Base-by-base conservation (phyloP, 2,888 invertebrate species). In the Eulithis testata region DNA sequence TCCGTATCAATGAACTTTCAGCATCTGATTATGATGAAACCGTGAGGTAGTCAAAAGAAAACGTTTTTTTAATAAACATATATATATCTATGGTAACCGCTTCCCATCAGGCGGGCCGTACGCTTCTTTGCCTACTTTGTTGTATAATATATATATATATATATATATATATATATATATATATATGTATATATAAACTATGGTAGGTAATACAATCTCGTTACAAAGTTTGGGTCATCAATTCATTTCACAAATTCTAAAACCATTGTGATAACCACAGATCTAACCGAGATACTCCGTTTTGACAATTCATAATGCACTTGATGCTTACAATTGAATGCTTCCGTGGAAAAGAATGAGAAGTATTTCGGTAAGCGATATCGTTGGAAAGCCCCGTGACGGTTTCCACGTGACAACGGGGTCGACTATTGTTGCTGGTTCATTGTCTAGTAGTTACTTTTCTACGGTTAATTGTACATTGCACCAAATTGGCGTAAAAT, bases 371-470 rank as follows among this genome's bases (percentile, higher is more conserved):
- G 73, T 81, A 78, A 79, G 81, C 79, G 84, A 88, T 86, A 85
- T 84, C 82, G 83, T 83, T 89, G 88, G 91, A 91, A 91, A 91
- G 91, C 85, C 73, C 66, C 79, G 91, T 90, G 86, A 91, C 83
- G 85, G 91, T 92, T 92, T 91, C 91, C 91, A 91, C 90, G 89
- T 82, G 82, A 83, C 82, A 87, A 87, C 81, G 88, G 80, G 90
- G 90, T 89, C 90, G 84, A 54, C 80, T 73, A 88, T 89, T 90
- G 89, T 89, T 73, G 73, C 71, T 69, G 66, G 76, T 76, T 76
- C 85, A 88, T 88, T 88, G 87, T 88, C 77, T 85, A 44, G 47
- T 51, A 76, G 75, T 6, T 44, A 76, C 75, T 70, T 63, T 77
- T 73, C 67, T 69, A 57, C 64, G 63, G 58, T 63, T 73, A 72